phyloP scores from a whole-genome alignment of 1,140 invertebrate species.

The Diploscapter pachys region DNA sequence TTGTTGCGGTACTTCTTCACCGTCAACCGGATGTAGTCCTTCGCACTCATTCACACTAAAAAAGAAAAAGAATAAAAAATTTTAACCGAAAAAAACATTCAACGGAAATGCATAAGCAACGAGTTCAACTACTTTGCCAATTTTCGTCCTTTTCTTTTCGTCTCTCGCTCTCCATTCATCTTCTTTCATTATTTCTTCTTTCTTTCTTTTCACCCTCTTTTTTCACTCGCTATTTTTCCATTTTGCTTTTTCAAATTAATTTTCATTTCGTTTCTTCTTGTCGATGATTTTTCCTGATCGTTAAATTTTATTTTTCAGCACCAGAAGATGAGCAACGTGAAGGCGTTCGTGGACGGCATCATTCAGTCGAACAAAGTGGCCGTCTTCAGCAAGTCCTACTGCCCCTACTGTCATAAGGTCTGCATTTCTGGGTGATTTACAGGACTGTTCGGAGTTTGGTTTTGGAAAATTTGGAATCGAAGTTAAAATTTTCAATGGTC shows the following conservation, averaged over 20 bases:
- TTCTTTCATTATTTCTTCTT: no score
- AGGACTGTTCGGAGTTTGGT: background rate
- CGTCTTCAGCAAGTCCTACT: conserved; percentile 83
- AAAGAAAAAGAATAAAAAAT: conserved; percentile 9
- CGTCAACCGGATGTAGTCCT: conserved; percentile 29
- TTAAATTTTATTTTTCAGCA: no score
- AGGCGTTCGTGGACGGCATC: conserved; percentile 36
- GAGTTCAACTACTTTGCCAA: background rate
- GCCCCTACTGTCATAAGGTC: conserved; percentile 80
- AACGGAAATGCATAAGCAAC: background rate
- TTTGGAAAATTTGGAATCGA: no score
- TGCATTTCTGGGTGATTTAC: conserved; percentile 6
- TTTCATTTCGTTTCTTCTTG: no score
- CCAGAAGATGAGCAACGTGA: conserved; percentile 9
- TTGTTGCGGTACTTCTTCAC: conserved; percentile 39
- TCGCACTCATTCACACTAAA: conserved; percentile 22
- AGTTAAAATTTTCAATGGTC: no score
- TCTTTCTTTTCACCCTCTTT: no score
- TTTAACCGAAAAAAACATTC: background rate
- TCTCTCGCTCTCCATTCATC: no score
- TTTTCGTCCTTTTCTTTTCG: no score
- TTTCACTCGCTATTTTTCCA: no score
- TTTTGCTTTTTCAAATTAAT: no score
- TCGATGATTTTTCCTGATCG: no score
- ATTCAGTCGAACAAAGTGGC: conserved; percentile 68